Percentiles rank a stretch among this genome's conserved stretches.
These are phyloP conservation scores for Ametastegia equiseti DNA, from an alignment of 2,888 invertebrate genomes.

Conservation along the genomic window DNA sequence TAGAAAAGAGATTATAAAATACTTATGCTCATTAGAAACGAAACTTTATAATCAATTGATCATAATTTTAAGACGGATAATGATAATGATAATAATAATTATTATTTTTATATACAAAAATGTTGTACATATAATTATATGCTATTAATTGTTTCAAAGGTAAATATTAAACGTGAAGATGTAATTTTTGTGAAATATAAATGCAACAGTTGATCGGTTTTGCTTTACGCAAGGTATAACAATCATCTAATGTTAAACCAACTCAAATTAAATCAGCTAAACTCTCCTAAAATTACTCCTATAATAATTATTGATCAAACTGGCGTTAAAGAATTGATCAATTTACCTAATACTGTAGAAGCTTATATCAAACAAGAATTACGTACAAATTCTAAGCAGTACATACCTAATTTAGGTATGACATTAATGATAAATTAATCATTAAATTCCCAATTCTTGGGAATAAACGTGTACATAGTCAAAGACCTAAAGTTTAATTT, in stretches of 20 bases:
- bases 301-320: too few species aligned
- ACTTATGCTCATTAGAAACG: not conserved
- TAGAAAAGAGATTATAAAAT: not conserved
- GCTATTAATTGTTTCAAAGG: slow-evolving; percentile 18
- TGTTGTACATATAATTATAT: slow-evolving; percentile 56
- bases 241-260: too few species aligned
- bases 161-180: slow-evolving; percentile 26
- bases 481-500: slow-evolving; percentile 63
- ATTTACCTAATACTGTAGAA: too few species aligned
- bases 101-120: slow-evolving; percentile 57
- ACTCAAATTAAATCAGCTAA: too few species aligned
- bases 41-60: too few species aligned
- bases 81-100: slow-evolving; percentile 46
- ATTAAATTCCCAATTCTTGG: not conserved
- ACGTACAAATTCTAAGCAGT: not conserved
- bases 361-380: not conserved
- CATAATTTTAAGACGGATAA: too few species aligned
- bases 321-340: too few species aligned
- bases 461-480: too few species aligned
- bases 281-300: not conserved
- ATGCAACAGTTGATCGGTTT: not conserved
- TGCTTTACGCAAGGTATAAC: not conserved
- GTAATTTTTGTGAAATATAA: not conserved
- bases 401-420: not conserved
- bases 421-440: too few species aligned